Base-by-base conservation (phyloP, 2,113 vertebrate genomes). In the Phasianus colchicus region DNA sequence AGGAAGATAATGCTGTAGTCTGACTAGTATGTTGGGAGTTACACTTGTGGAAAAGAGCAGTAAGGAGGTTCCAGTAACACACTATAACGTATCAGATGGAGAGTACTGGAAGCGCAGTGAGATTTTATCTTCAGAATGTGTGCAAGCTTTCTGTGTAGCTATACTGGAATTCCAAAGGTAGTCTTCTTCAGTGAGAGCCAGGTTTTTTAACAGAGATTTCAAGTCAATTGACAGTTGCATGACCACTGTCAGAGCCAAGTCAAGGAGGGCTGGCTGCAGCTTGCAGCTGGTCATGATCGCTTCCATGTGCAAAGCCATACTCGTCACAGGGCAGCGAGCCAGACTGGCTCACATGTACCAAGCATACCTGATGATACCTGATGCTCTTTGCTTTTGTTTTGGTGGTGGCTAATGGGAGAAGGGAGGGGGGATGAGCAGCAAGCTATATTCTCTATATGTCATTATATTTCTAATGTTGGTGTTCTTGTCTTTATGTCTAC, bases 401-500 rank as follows among this genome's bases (percentile, higher is more conserved):
- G 88, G n/a, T 92, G 55, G 15, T 63, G 60, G 54, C 75, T 87
- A 48, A 60, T 85, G 95, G 80, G 92, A 92, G 77, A 94, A 93
- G 96, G 86, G 91, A 34, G 85, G 95, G 91, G 54, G 61, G 50
- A 60, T n/a, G 36, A 91, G 77, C 55, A 77, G 67, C 72, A 40
- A 94, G 57, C 45, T 79, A 61, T 97, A 95, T 94, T 95, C 60
- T 95, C 94, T 96, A 24, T 96, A 27, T 90, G 97, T 97, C 89
- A 42, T 97, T 96, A 95, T 98, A 97, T 98, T 94, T 97, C 98
- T 98, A 98, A 98, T 98, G 97, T 98, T 98, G 95, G 96, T 97
- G 86, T 98, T 98, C 97, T 98, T 98, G 98, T 98, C 98, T 97
- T 97, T 98, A 97, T 98, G 97, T 98, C 96, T 97, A 98, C 30